Conservation (phyloP, 2,113 vertebrate genomes). For the Calyptomena viridis region DNA sequence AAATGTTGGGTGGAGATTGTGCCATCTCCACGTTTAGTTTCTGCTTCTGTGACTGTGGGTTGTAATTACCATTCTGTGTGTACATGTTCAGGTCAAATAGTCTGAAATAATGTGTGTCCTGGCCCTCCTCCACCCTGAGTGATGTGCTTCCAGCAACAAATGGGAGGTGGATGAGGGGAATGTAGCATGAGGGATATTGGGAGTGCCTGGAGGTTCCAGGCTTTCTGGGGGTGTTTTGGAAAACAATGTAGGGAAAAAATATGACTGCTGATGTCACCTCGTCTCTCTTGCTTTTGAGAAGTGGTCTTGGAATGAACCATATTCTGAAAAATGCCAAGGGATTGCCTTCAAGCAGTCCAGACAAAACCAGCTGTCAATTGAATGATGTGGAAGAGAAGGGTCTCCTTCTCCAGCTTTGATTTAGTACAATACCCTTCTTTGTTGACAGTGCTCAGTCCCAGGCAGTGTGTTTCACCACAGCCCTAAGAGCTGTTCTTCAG, state of each 20-base stretch:
- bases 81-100: neutral
- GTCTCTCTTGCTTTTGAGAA: neutral
- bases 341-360: neutral
- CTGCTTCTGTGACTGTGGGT: neutral
- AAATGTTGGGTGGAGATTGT: neutral
- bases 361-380: neutral
- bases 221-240: neutral
- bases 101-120: neutral
- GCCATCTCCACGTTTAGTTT: neutral
- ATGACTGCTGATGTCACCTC: neutral
- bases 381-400: neutral
- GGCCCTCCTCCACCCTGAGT: accelerated
- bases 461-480: neutral
- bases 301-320: neutral
- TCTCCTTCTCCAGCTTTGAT: neutral
- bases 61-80: neutral
- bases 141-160: neutral
- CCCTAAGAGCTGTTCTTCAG: neutral
- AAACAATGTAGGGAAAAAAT: neutral
- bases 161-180: neutral
- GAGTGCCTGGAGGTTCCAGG: neutral
- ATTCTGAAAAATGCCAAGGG: neutral
- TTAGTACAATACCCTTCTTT: neutral
- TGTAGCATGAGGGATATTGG: neutral
- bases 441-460: neutral